Conservation (phyloP, 2,888 invertebrate genomes). For the Drosophila quinaria region DNA sequence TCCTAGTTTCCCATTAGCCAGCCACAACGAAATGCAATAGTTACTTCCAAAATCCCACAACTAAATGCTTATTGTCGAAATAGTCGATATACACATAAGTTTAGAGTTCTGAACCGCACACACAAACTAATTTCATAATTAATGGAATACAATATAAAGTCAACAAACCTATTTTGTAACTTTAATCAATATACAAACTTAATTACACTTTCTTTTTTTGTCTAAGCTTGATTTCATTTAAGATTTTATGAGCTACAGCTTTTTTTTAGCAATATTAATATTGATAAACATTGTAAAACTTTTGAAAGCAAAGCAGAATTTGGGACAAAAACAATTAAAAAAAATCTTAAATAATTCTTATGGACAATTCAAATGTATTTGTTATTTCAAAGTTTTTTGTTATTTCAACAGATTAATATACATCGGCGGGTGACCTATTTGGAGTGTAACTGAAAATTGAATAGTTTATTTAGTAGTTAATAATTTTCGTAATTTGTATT, state of each 20-base stretch:
- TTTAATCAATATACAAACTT: neutral
- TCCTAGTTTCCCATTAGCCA: constrained; percentile 25
- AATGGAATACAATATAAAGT: constrained; percentile 11
- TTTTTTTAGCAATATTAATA: neutral
- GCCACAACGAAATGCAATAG: constrained; percentile 76
- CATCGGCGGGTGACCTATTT: constrained; percentile 30
- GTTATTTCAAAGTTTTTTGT: constrained; percentile 3
- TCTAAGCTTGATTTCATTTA: constrained; percentile 15
- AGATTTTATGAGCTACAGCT: constrained; percentile 8
- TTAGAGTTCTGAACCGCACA: constrained; percentile 37
- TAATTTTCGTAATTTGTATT: too few species aligned
- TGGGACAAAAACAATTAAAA: constrained; percentile 18
- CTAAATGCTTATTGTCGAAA: constrained; percentile 45
- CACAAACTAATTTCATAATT: constrained; percentile 13
- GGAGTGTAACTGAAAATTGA: constrained; percentile 41
- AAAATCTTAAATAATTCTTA: constrained; percentile 11
- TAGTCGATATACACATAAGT: constrained; percentile 38
- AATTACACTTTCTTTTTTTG: constrained; percentile 2
- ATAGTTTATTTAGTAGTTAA: neutral
- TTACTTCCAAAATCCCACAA: constrained; percentile 63
- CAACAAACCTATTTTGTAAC: neutral
- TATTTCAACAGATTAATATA: constrained; percentile 33
- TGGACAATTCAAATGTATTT: neutral
- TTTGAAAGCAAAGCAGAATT: constrained; percentile 5
- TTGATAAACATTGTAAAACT: constrained; percentile 1